Conservation (phyloP, 2,113 vertebrate genomes). For the Rhizomys pruinosus region DNA sequence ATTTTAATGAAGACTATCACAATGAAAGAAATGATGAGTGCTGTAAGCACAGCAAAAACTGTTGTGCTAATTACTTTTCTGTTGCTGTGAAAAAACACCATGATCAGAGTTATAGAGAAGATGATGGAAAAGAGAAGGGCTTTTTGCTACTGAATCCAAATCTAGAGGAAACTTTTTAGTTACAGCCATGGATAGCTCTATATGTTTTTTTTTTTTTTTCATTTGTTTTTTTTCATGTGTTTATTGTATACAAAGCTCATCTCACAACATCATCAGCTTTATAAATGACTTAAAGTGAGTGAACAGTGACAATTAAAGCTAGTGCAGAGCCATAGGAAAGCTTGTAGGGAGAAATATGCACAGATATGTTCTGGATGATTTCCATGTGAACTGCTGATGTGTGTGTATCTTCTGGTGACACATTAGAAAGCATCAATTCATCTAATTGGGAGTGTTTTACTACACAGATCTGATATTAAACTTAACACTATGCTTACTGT, state of each 20-base stretch:
- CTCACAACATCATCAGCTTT: constrained; percentile 23
- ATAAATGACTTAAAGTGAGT: background rate
- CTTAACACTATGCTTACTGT: too few species aligned
- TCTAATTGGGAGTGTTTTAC: too few species aligned
- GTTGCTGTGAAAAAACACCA: too few species aligned
- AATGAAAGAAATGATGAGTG: too few species aligned
- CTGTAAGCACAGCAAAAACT: background rate
- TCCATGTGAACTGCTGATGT: background rate
- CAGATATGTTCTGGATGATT: background rate
- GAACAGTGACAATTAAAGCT: constrained; percentile 14
- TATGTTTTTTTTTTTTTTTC: too few species aligned
- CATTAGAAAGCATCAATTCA: background rate
- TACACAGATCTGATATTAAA: too few species aligned
- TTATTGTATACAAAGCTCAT: constrained; percentile 22
- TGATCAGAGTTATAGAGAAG: background rate
- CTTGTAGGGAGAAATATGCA: background rate
- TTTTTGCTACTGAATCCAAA: background rate
- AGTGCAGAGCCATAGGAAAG: background rate
- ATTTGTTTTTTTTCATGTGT: too few species aligned
- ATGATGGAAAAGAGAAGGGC: background rate
- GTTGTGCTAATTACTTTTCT: too few species aligned
- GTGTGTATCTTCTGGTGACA: background rate
- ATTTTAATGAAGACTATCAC: too few species aligned
- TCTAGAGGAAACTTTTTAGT: background rate
- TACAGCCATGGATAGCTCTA: background rate